These are phyloP conservation scores for Rhinophrynus dorsalis DNA, from an alignment of 2,797 vertebrate genomes.

Conservation along the genomic window DNA sequence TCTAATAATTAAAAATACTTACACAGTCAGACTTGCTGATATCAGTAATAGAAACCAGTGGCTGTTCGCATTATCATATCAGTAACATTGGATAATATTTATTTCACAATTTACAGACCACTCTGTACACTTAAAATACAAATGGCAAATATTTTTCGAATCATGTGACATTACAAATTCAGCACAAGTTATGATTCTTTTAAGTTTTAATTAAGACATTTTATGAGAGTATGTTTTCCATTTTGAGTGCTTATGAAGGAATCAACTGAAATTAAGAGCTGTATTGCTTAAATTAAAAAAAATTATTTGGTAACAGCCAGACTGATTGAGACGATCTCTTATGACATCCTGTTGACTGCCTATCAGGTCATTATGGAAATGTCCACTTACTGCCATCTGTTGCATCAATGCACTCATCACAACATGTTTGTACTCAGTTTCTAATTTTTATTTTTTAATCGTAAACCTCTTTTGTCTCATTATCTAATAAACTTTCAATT, in stretches of 20 bases:
- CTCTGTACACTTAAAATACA: constrained; percentile 31
- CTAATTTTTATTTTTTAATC: neutral
- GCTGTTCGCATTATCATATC: neutral
- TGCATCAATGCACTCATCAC: constrained; percentile 3
- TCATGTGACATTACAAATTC: constrained; percentile 21
- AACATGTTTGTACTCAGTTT: constrained; percentile 15
- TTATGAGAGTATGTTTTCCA: constrained; percentile 16
- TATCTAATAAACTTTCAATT: neutral
- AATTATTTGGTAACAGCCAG: constrained; percentile 20
- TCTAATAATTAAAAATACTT: neutral
- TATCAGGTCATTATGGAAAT: constrained; percentile 30
- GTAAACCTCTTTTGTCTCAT: neutral
- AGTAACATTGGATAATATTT: neutral
- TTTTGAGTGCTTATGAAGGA: constrained; percentile 25
- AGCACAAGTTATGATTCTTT: constrained; percentile 13
- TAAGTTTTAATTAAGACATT: constrained; percentile 33
- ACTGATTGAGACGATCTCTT: constrained; percentile 22
- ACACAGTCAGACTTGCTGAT: neutral
- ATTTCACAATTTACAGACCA: constrained; percentile 6
- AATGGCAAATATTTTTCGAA: constrained; percentile 25
- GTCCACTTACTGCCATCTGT: constrained; percentile 46
- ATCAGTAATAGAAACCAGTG: neutral
- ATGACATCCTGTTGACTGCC: constrained; percentile 31
- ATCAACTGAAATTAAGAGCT: constrained; percentile 26
- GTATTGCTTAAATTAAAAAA: constrained; percentile 47